Base-by-base conservation (phyloP, 2,113 vertebrate species). In the Cryptoleucopteryx plumbea region DNA sequence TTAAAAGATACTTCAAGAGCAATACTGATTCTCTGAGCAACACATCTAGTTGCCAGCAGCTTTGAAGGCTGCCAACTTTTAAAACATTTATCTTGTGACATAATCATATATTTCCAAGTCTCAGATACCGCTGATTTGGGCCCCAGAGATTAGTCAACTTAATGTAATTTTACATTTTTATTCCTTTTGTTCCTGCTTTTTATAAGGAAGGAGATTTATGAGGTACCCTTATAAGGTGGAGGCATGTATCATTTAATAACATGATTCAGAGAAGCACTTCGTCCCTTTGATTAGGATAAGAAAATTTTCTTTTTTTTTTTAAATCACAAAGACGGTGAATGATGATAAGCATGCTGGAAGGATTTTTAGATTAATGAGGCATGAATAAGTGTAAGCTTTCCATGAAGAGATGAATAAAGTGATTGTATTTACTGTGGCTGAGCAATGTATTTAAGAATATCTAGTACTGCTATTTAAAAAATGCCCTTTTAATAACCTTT, bases 301-400 rank as follows among this genome's bases (percentile, higher is more conserved):
- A 93, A 94, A 87, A 42, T 55, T 59, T 86, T 66, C 13, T 55
- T 82, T 89, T 63, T 48, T 48, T 48, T 81, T 93, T 86, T 31
- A 86, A 88, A 50, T 82, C 40, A 86, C 25, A 68, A 88, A 85
- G 38, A 20, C 31, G 61, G 47, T 59, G 61, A 82, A 90, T 80
- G 32, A 90, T 83, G 88, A 85, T 88, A 88, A 95, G 6, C 36
- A n/a, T 42, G 13, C 34, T 90, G 45, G 65, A 62, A 94, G 70
- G 43, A 75, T 81, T 93, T 94, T 94, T 96, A 66, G 25, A 47
- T 81, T 93, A 96, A 90, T 81, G 93, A 72, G 34, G 17, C 84
- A 75, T 67, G 20, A 92, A 55, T 73, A 90, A 96, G 31, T 42
- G 55, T 59, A 92, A 86, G 50, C 42, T 81, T 73, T 96, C 52